Evolutionary conservation across 2,888 invertebrate genomes (phyloP).

Genomic region (Metallyticus violacea): DNA sequence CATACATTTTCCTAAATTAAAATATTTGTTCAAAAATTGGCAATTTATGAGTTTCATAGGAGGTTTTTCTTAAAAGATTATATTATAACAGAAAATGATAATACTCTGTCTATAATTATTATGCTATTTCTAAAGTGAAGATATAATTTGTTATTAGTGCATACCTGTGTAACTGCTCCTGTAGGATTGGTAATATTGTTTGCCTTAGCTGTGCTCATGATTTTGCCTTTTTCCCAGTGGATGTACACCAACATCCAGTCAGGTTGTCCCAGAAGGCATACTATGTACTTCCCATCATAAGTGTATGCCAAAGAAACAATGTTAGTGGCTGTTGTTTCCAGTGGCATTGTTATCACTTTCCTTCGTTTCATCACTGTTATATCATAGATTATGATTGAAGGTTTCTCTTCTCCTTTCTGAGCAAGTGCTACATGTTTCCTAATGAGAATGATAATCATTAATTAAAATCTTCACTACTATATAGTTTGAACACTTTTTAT

Average conservation of each 20-base stretch:
- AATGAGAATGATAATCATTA: conserved; percentile 35
- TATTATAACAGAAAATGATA: no score
- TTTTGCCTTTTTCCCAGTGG: conserved; percentile 77
- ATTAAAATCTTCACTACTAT: no score
- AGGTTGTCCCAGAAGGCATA: conserved; percentile 77
- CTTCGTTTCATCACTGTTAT: conserved; percentile 65
- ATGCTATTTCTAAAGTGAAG: no score
- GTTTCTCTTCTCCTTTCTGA: conserved; percentile 52
- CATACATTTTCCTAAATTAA: no score
- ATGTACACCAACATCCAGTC: conserved; percentile 80
- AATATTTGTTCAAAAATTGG: no score
- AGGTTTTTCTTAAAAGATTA: no score
- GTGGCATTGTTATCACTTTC: conserved; percentile 64
- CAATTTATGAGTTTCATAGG: no score
- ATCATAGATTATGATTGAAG: conserved; percentile 70
- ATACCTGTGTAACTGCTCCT: conserved; percentile 61
- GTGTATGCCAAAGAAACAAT: conserved; percentile 76
- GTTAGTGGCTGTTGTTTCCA: conserved; percentile 56
- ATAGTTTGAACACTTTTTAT: no score
- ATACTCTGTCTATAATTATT: no score
- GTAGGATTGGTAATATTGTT: conserved; percentile 55
- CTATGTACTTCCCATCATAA: conserved; percentile 75
- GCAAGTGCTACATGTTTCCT: conserved; percentile 62
- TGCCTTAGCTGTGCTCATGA: conserved; percentile 71
- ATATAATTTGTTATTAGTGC: no score